These are phyloP conservation scores for Aphis gossypii DNA, from an alignment of 1,140 invertebrate species.

Conservation along the genomic window DNA sequence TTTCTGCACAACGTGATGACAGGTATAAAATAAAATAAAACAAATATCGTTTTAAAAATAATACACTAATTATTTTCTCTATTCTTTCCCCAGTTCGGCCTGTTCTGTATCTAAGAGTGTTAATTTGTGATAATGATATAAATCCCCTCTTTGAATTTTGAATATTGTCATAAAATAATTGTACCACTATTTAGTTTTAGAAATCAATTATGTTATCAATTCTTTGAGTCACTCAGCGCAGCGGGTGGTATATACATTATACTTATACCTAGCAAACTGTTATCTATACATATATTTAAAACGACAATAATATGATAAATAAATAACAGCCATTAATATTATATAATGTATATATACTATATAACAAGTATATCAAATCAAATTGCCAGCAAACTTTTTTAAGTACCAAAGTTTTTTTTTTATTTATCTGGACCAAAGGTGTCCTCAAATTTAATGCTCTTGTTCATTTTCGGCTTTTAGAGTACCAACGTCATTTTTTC, in stretches of 20 bases:
- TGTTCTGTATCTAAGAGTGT: neutral
- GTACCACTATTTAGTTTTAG: neutral
- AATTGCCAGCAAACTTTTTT: neutral
- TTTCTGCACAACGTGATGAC: neutral
- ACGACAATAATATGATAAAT: neutral
- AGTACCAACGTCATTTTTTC: neutral
- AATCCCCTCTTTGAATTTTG: neutral
- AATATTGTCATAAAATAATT: neutral
- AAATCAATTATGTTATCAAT: neutral
- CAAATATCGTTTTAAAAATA: neutral
- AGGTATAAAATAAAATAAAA: neutral
- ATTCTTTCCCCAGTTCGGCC: too few species aligned
- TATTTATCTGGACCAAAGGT: neutral
- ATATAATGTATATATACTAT: neutral
- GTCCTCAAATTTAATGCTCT: neutral
- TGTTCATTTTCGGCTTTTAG: neutral
- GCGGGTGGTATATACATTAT: neutral
- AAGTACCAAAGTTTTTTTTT: constrained; percentile 1
- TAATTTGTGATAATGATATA: neutral
- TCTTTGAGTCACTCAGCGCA: neutral
- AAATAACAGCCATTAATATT: neutral
- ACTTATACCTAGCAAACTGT: neutral
- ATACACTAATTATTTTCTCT: neutral
- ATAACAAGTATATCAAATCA: neutral
- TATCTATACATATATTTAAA: neutral